These are phyloP conservation scores for Thecocarcelia acutangulata DNA, from an alignment of 2,888 invertebrate genomes.

Conservation along the genomic window DNA sequence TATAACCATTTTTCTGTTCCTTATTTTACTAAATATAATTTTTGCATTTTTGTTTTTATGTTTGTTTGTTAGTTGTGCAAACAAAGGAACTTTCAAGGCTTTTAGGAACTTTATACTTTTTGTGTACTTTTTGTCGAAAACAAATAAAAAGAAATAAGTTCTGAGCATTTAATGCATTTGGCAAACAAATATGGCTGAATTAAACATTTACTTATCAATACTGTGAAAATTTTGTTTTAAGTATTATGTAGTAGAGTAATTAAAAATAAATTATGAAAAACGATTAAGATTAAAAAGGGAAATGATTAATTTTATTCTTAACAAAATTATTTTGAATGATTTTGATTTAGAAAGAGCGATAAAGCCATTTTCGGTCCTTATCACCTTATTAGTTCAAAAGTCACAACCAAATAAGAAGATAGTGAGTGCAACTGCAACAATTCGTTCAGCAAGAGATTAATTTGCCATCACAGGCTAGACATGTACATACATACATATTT, in stretches of 20 bases:
- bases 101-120: slow-evolving; percentile 46
- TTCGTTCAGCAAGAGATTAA: too few species aligned
- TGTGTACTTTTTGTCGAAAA: slow-evolving; percentile 27
- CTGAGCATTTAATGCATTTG: slow-evolving; percentile 56
- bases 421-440: too few species aligned
- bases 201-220: slow-evolving; percentile 53
- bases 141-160: slow-evolving; percentile 41
- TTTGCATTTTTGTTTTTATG: background rate
- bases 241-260: background rate
- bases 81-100: slow-evolving; percentile 53
- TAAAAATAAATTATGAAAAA: too few species aligned
- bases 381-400: too few species aligned
- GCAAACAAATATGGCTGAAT: slow-evolving; percentile 32
- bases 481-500: too few species aligned
- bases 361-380: too few species aligned
- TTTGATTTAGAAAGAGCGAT: too few species aligned
- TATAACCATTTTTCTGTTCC: slow-evolving; percentile 30
- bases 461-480: too few species aligned
- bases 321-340: too few species aligned
- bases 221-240: slow-evolving; percentile 2
- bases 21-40: slow-evolving; percentile 16
- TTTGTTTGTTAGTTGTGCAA: slow-evolving; percentile 13
- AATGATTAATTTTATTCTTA: too few species aligned
- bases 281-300: too few species aligned
- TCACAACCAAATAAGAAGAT: too few species aligned